These are phyloP conservation scores for Solea solea DNA, from an alignment of 2,113 vertebrate species.

Conservation along the genomic window DNA sequence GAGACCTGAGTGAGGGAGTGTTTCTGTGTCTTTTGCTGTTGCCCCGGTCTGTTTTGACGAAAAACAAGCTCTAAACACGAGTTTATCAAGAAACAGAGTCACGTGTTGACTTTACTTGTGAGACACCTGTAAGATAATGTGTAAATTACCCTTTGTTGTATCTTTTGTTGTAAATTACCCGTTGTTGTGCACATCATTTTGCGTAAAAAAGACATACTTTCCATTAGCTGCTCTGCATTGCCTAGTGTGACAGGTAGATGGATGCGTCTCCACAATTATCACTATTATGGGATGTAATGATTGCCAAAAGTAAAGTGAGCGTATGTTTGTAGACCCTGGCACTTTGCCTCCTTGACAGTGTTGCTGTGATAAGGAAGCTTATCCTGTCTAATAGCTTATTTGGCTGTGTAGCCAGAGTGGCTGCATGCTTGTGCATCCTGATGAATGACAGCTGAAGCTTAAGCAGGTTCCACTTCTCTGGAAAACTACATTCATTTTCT, in stretches of 20 bases:
- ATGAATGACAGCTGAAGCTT: slow-evolving; percentile 43
- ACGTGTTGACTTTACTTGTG: no score
- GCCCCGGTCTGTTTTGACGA: no score
- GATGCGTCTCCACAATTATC: slow-evolving; percentile 28
- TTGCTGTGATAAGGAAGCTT: slow-evolving; percentile 48
- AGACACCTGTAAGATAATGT: no score
- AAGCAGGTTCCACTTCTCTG: slow-evolving; percentile 20
- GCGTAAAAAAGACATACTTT: background rate
- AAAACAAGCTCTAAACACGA: no score
- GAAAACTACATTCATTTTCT: slow-evolving; percentile 29
- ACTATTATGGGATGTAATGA: background rate
- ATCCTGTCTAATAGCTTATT: slow-evolving; percentile 66
- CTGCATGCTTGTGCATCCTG: slow-evolving; percentile 22
- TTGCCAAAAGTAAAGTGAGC: slow-evolving; percentile 32
- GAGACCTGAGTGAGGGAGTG: no score
- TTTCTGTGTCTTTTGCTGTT: no score
- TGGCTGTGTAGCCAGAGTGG: slow-evolving; percentile 45
- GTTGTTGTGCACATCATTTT: background rate
- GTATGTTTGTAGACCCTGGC: slow-evolving; percentile 49
- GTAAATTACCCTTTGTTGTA: background rate
- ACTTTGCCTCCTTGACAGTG: slow-evolving; percentile 22
- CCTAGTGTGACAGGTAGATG: slow-evolving; percentile 21
- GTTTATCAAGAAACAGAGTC: no score
- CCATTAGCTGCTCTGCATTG: slow-evolving; percentile 15
- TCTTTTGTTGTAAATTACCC: background rate